Conservation (phyloP, 2,113 vertebrate genomes). For the Neogale vison region DNA sequence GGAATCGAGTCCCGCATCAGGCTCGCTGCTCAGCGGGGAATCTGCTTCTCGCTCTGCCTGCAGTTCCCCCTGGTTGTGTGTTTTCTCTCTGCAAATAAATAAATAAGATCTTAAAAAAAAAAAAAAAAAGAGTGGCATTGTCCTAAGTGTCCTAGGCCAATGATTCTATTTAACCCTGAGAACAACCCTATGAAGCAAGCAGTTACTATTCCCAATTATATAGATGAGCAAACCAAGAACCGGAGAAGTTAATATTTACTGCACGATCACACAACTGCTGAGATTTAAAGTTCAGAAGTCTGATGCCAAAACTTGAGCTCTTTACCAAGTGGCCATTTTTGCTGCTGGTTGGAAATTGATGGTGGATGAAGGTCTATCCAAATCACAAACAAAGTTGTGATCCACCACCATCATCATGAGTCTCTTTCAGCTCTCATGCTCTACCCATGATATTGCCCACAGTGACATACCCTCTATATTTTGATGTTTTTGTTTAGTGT, state of each 20-base stretch:
- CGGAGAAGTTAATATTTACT: neutral
- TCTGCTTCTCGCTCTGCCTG: too few relatives aligned
- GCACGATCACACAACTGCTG: neutral
- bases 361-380: neutral
- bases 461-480: neutral
- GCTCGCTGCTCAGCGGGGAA: too few relatives aligned
- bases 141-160: neutral
- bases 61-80: too few relatives aligned
- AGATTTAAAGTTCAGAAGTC: neutral
- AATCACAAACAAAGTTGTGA: too few relatives aligned
- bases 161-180: neutral
- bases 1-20: too few relatives aligned
- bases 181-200: neutral
- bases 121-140: neutral
- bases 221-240: neutral
- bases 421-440: neutral
- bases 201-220: neutral
- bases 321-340: neutral
- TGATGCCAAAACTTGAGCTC: neutral
- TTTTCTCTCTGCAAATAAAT: too few relatives aligned
- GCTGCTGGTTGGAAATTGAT: rapidly evolving
- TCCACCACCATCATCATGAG: too few relatives aligned
- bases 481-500: neutral
- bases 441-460: neutral
- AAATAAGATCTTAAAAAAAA: too few relatives aligned